Conservation (phyloP, 2,888 invertebrate species). For the Petrophora chlorosata region DNA sequence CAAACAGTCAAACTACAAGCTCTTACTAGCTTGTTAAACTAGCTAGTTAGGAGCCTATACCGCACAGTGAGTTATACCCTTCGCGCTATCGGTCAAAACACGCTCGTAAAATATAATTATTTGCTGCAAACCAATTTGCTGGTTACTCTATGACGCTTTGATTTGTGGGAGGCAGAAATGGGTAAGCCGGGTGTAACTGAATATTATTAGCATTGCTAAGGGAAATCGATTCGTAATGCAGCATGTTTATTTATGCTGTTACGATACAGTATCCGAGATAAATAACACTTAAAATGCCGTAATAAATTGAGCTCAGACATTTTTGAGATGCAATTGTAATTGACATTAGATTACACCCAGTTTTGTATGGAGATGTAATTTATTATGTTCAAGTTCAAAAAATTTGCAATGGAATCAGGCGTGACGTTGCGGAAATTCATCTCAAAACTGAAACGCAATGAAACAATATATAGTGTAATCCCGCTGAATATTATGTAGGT, state of each 20-base stretch:
- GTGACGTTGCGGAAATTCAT: no score
- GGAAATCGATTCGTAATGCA: not conserved
- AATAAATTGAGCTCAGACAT: no score
- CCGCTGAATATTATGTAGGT: no score
- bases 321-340: no score
- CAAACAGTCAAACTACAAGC: no score
- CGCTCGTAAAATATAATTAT: slow-evolving; percentile 78
- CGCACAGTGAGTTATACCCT: slow-evolving; percentile 63
- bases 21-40: slow-evolving; percentile 53
- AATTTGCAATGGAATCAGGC: no score
- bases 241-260: not conserved
- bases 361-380: no score
- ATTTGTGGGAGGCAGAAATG: slow-evolving; percentile 53
- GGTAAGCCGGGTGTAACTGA: slow-evolving; percentile 36
- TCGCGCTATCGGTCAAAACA: slow-evolving; percentile 63
- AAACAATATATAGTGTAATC: no score
- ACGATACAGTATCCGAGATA: not conserved
- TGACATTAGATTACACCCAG: no score
- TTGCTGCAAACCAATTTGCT: slow-evolving; percentile 76
- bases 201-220: slow-evolving; percentile 33
- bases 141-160: slow-evolving; percentile 62
- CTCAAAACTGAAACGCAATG: no score
- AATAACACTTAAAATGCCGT: no score
- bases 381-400: no score
- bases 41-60: slow-evolving; percentile 60